phyloP scores from a whole-genome alignment of 53 echinoderm and acorn worm genomes.

The Patiria pectinifera region DNA sequence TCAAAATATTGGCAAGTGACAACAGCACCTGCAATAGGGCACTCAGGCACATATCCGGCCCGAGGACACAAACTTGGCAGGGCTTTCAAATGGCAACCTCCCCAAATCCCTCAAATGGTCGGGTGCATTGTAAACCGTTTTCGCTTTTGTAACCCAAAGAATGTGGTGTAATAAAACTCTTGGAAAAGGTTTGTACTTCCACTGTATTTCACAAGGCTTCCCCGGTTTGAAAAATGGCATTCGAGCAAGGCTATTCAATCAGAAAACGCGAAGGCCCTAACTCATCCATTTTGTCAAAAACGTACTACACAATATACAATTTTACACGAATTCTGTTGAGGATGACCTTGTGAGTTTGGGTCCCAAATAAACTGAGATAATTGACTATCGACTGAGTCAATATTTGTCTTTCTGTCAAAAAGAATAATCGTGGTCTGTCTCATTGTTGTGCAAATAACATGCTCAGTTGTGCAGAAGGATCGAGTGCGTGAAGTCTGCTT shows the following conservation, averaged over 20 bases:
- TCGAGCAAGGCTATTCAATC: neutral
- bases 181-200: neutral
- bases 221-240: neutral
- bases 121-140: neutral
- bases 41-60: too few species aligned
- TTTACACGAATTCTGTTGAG: neutral
- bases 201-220: neutral
- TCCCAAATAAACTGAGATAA: neutral
- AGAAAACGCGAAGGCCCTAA: too few species aligned
- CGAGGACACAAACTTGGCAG: neutral
- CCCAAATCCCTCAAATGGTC: neutral
- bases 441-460: neutral
- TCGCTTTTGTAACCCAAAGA: neutral
- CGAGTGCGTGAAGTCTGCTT: neutral
- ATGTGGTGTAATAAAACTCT: neutral
- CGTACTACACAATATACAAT: neutral
- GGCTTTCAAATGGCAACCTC: neutral
- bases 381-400: constrained; percentile 1
- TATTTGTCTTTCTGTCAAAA: constrained; percentile 16
- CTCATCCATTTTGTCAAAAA: too few species aligned
- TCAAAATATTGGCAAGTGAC: neutral
- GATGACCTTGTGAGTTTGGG: neutral
- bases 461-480: neutral
- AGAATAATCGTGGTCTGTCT: neutral
- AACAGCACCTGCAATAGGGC: neutral